Evolutionary conservation across 2,113 vertebrate species (phyloP), one percentile per base, ranked within the genome.

Genomic region (Gambusia affinis): DNA sequence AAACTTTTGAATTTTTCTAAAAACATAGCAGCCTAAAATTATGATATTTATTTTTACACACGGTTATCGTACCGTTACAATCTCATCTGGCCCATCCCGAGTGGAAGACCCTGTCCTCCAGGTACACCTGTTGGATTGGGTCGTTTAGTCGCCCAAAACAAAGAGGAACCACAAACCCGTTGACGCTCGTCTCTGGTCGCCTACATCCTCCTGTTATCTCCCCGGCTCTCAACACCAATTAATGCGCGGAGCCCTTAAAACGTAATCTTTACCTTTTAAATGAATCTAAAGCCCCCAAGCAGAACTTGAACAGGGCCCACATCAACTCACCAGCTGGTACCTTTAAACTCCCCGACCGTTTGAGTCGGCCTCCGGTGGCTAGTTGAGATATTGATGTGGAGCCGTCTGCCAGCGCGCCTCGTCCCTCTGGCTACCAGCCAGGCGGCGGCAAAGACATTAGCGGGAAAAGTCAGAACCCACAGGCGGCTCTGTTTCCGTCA

Each of bases 231-330:
- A 84, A 84, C 85, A 91, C 91, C 81, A 92, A 92, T 94, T 86
- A 89, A 91, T 79, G 89, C 87, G 87, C 82, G 78, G 84, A 78
- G 84, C 68, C 75, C 88, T 91, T 93, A 91, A 94, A 37, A 93
- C 92, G 85, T 88, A 90, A 92, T 92, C 91, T 88, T 82, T 88
- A 92, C 90, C 89, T 92, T 94, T 94, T 92, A 91, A 93, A 92
- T 92, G 85, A 90, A 93, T 93, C 91, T 90, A 91, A 92, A 90
- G 84, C 88, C 89, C 89, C 92, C 85, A 65, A 47, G 86, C 80
- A 81, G 83, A 84, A 72, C 35, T 66, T 67, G 15, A 82, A 82
- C 83, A 84, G 83, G 22, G 83, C 87, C 85, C 88, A 87, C 67
- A 91, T 91, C 93, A 91, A 91, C 91, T 88, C 84, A 88, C 82